Conservation (phyloP, 2,888 invertebrate species). For the Lycophotia porphyrea region DNA sequence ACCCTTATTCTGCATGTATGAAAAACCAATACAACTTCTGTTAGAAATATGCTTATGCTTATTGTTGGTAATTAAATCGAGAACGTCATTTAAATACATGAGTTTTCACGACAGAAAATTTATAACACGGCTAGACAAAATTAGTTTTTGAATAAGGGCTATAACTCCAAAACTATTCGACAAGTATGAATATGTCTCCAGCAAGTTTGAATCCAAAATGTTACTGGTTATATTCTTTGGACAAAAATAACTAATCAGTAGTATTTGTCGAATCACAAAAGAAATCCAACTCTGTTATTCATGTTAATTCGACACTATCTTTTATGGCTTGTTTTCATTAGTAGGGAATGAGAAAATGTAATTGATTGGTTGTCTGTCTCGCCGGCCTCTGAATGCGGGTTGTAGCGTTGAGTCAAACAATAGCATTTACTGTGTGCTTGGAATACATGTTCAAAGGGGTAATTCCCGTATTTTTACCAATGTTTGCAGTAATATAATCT, state of each 20-base stretch:
- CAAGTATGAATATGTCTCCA: background rate
- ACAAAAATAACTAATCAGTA: background rate
- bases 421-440: conserved; percentile 3
- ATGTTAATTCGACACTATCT: conserved; percentile 4
- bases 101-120: background rate
- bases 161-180: background rate
- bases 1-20: background rate
- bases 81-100: background rate
- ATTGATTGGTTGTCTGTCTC: conserved; percentile 23
- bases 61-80: background rate
- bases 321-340: conserved; percentile 41
- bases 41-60: background rate
- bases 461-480: background rate
- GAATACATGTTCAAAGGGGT: background rate
- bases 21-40: background rate
- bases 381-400: background rate
- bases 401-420: conserved; percentile 9
- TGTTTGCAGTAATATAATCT: background rate
- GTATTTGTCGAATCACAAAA: background rate
- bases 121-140: background rate
- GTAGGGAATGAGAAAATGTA: conserved; percentile 6
- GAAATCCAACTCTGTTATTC: background rate
- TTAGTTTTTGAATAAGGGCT: background rate
- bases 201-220: background rate
- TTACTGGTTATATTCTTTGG: too few relatives aligned